Base-by-base conservation (phyloP, 2,797 vertebrate genomes). In the Champsocephalus esox region DNA sequence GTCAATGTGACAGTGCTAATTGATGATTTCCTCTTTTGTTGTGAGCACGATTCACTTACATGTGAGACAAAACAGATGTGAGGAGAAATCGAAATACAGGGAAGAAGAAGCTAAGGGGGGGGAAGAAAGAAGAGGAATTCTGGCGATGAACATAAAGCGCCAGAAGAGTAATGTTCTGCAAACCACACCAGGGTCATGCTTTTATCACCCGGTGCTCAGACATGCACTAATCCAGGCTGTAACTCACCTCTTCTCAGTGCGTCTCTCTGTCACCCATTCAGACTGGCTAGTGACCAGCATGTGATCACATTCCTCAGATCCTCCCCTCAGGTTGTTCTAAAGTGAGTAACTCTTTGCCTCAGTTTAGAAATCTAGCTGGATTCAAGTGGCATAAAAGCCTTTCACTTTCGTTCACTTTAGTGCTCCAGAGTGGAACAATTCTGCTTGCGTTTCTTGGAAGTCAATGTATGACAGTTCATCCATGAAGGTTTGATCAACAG, bases 1-100 rank as follows among this genome's bases (percentile, higher is more conserved):
- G 10, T 82, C 81, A 56, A 58, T 60, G 61, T 69, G 73, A 76
- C 52, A 19, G 52, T 11, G 62, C 64, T 84, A 85, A 87, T 77
- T 88, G 81, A 87, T 74, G 69, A 83, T 77, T 79, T 85, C 77
- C 63, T 72, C 66, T 58, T 13, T 71, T 80, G 62, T 79, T 80
- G 9, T 3, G 58, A 61, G 43, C 21, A 34, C 54, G 69, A 71
- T 67, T 77, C 69, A 28, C 48, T 49, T 54, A 66, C 75, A 51
- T 54, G 12, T 12, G 24, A 4, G 46, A 56, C 54, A 16, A 52
- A 70, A 43, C 19, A 17, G 34, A 63, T 61, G 19, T 16, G 21
- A 34, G 12, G 43, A 60, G 48, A 28, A 12, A 12, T 12, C 32
- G 17, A 46, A 45, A 46, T 17, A 6, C 3, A 19, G 56, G 14